Evolutionary conservation across 2,888 invertebrate species (phyloP).

Genomic region (Apodemia hepburni): DNA sequence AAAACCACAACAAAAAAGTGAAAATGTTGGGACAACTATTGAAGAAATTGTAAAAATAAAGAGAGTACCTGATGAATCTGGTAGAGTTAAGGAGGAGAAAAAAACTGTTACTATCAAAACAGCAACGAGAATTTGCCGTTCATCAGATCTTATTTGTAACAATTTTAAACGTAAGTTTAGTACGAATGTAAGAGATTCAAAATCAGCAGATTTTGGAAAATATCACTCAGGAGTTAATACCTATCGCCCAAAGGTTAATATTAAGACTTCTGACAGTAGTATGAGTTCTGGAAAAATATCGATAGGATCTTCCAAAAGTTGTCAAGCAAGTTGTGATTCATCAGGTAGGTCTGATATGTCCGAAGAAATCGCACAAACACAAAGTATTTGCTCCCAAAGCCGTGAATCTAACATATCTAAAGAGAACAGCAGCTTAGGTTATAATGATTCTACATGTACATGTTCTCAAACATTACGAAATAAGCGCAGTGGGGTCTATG

Average conservation of each 20-base stretch:
- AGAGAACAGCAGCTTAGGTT: not conserved
- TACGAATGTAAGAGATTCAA: slow-evolving; percentile 11
- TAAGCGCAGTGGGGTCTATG: not conserved
- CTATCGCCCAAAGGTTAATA: not conserved
- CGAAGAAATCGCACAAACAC: not conserved
- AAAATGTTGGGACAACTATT: slow-evolving; percentile 37
- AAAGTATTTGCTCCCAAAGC: not conserved
- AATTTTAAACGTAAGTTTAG: slow-evolving; percentile 10
- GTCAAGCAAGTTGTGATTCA: not conserved
- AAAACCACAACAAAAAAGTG: slow-evolving; percentile 9
- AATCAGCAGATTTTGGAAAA: slow-evolving; percentile 13
- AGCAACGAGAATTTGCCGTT: slow-evolving; percentile 33
- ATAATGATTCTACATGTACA: not conserved
- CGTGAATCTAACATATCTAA: not conserved
- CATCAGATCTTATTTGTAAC: slow-evolving; percentile 13
- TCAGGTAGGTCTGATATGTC: not conserved
- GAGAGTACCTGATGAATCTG: slow-evolving; percentile 40
- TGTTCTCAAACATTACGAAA: not conserved
- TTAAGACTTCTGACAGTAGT: slow-evolving; percentile 1
- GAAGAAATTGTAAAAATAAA: slow-evolving; percentile 45
- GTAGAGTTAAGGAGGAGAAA: slow-evolving; percentile 43
- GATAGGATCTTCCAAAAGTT: not conserved
- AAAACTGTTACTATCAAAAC: slow-evolving; percentile 44
- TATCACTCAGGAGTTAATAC: not conserved
- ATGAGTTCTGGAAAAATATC: not conserved